Percentiles rank a stretch among this genome's conserved stretches.
Conservation (phyloP, 2,888 invertebrate species). For the Epinotia bilunana region DNA sequence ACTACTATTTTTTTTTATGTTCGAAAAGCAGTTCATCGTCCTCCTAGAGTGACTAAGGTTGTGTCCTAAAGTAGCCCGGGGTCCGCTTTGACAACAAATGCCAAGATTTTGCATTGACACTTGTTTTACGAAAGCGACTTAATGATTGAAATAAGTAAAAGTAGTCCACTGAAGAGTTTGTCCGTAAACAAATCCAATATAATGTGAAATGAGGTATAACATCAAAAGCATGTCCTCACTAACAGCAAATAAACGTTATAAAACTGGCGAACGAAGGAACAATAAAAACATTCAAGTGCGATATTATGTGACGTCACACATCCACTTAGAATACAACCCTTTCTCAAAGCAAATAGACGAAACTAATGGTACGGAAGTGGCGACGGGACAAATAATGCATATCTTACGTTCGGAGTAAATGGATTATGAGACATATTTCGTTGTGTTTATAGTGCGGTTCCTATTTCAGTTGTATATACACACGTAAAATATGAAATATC, state of each 20-base stretch:
- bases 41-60: too few species aligned
- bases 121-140: too few species aligned
- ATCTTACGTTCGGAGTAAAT: conserved; percentile 52
- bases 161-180: too few species aligned
- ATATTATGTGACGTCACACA: conserved; percentile 49
- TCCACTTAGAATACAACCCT: conserved; percentile 47
- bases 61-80: too few species aligned
- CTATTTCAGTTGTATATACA: not conserved
- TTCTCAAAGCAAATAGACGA: conserved; percentile 58
- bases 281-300: conserved; percentile 31
- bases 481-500: too few species aligned
- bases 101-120: too few species aligned
- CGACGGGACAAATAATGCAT: conserved; percentile 63
- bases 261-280: conserved; percentile 17
- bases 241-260: not conserved
- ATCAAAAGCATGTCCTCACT: not conserved
- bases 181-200: too few species aligned
- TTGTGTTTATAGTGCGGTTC: not conserved
- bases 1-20: too few species aligned
- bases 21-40: too few species aligned
- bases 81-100: too few species aligned
- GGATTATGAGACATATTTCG: conserved; percentile 36
- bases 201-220: too few species aligned
- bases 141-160: too few species aligned
- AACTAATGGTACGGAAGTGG: conserved; percentile 64